Evolutionary conservation across 2,888 invertebrate genomes (phyloP).

Genomic region (Nematopogon swammerdamellus): DNA sequence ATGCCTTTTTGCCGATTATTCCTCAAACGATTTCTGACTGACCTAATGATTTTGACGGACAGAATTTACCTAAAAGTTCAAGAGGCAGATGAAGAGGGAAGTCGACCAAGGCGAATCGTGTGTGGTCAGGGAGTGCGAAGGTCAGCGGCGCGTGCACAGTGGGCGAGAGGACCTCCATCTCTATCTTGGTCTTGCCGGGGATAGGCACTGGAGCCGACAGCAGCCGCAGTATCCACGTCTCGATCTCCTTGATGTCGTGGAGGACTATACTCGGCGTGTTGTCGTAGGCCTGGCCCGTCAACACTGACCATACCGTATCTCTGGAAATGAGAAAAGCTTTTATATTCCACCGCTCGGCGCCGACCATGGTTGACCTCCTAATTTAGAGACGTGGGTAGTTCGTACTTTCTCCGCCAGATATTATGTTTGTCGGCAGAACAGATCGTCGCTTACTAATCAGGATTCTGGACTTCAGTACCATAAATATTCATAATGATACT

Average conservation of each 20-base stretch:
- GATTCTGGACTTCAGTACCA: too few relatives aligned
- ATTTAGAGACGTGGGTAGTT: too few relatives aligned
- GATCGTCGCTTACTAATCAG: too few relatives aligned
- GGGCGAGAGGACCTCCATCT: conserved; percentile 81
- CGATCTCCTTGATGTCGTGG: conserved; percentile 96
- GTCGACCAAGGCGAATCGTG: conserved; percentile 93
- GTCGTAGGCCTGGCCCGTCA: conserved; percentile 80
- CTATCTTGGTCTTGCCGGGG: conserved; percentile 88
- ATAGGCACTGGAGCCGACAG: conserved; percentile 97
- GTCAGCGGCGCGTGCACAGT: conserved; percentile 80
- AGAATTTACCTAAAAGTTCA: conserved; percentile 80
- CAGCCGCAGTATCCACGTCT: conserved; percentile 96
- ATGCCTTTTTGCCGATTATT: too few relatives aligned
- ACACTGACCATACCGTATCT: conserved; percentile 94
- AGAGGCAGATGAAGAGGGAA: conserved; percentile 97
- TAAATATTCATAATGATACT: too few relatives aligned
- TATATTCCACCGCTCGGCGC: too few relatives aligned
- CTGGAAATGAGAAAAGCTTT: conserved; percentile 48
- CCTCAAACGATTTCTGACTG: too few relatives aligned
- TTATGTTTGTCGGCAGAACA: too few relatives aligned
- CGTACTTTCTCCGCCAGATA: too few relatives aligned
- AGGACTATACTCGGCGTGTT: conserved; percentile 83
- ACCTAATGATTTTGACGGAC: too few relatives aligned
- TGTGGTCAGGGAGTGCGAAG: conserved; percentile 97
- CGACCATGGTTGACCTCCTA: too few relatives aligned